Base-by-base conservation (phyloP, 2,797 vertebrate species). In the Enoplosus armatus region DNA sequence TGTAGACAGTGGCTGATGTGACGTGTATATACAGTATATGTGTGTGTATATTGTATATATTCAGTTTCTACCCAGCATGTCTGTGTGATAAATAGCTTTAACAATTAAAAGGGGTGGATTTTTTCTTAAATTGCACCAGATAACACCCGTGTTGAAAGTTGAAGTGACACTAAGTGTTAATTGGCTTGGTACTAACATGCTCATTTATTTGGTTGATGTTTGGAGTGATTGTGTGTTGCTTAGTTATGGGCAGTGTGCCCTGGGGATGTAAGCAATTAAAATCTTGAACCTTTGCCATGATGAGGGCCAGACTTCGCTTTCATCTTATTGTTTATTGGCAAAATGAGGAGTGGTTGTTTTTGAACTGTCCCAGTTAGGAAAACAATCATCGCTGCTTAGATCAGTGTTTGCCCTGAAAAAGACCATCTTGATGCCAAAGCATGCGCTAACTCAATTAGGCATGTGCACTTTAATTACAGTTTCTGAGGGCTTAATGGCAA, bases 261-360 rank as follows among this genome's bases (percentile, higher is more conserved):
- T 18, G 29, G 87, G 88, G 72, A 85, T 87, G 85, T 88, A 82
- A 82, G 87, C 89, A 91, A 94, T 94, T 93, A 92, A 90, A 92
- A 90, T 88, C 54, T 87, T 90, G 85, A 93, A 86, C 83, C 74
- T 85, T 83, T 77, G 89, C 89, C 83, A 92, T 27, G 35, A 70
- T 22, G 62, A 66, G 73, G 67, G 69, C 68, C 22, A 77, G 80
- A 43, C 50, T 53, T 18, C 3, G 58, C 79, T 81, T 82, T 89
- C 76, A 82, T 85, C 75, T 83, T 78, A 87, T 64, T 80, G 68
- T 87, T 85, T 71, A 56, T 47, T 81, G 77, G 77, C 76, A 82
- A 86, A 89, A 78, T 45, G 35, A 83, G 75, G 69, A 75, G 74
- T 66, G 67, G 55, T 67, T 75, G 47, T 77, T 85, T n/a, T 64